Base-by-base conservation (phyloP, 2,888 invertebrate species). In the Ypsolopha sequella region DNA sequence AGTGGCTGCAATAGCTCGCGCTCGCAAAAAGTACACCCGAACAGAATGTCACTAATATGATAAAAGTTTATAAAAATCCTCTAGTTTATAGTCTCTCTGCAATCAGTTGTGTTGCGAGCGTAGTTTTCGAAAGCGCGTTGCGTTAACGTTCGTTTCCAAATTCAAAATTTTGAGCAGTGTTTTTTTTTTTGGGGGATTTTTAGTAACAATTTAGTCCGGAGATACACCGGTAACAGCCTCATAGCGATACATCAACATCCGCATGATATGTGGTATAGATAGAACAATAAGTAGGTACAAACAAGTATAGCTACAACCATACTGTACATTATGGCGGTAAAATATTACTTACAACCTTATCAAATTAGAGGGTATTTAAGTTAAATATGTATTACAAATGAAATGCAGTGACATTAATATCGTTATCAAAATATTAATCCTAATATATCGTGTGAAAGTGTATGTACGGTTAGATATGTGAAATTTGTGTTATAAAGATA, bases 201-300 rank as follows among this genome's bases (percentile, higher is more conserved):
- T 48, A 51, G 53, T 55, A 56, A 58, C 59, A 54, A 66, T 68
- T 66, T 66, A 68, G 60, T 71, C 73, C 70, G 70, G 68, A 61
- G 56, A 51, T 52, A 57, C 69, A n/a, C 74, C 67, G 71, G 69
- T 73, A 54, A 75, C 78, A 80, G 79, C 78, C 79, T 79, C 76
- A 70, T 73, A 68, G 64, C 65, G 62, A 68, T 71, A 69, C 68
- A 70, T 70, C 68, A 71, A 76, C 73, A 73, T 81, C 76, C 73
- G 76, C 76, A 73, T 86, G 85, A 86, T 86, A 86, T 86, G 85
- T 86, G 73, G 71, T 72, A 80, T 72, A 82, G 82, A 80, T 80
- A 76, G 66, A 64, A 66, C 65, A 68, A 73, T 65, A 61, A 65
- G 63, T 70, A 76, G 70, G 77, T 84, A 84, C 80, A 79, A 36